Conservation (phyloP, 2,797 vertebrate genomes). For the Sandelia bainsii region DNA sequence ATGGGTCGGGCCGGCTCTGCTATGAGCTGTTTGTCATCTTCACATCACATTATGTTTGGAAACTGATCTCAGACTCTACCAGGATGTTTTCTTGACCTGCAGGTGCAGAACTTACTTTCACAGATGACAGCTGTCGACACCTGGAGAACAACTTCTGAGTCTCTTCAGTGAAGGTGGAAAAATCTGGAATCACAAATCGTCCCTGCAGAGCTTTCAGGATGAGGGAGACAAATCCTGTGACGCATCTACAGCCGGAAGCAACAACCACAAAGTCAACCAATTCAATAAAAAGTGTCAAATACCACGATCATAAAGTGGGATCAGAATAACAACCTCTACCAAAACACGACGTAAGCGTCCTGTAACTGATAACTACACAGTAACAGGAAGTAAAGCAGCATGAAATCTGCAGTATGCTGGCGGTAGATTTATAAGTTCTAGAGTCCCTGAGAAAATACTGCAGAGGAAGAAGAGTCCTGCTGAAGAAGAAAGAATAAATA, state of each 20-base stretch:
- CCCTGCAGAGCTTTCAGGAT: constrained; percentile 81
- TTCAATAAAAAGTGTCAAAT: too few species aligned
- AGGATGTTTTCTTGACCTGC: not conserved
- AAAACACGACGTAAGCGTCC: too few species aligned
- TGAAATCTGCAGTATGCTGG: not conserved
- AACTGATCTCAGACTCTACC: not conserved
- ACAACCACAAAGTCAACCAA: not conserved
- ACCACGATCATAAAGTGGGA: too few species aligned
- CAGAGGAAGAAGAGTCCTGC: too few species aligned
- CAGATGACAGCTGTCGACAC: constrained; percentile 77
- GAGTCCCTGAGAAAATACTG: too few species aligned
- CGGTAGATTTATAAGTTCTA: too few species aligned
- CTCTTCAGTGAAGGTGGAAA: constrained; percentile 78
- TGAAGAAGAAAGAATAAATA: not conserved
- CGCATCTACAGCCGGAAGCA: constrained; percentile 62
- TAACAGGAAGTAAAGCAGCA: not conserved
- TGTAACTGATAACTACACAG: too few species aligned
- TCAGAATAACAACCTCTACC: too few species aligned
- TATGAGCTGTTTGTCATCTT: too few species aligned
- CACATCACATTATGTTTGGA: too few species aligned
- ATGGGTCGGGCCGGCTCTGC: too few species aligned
- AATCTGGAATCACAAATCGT: constrained; percentile 81
- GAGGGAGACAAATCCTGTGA: constrained; percentile 80
- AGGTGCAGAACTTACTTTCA: constrained; percentile 62
- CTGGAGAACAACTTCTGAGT: constrained; percentile 81